These are phyloP conservation scores for Sitta europaea DNA, from an alignment of 2,113 vertebrate species.

Conservation along the genomic window DNA sequence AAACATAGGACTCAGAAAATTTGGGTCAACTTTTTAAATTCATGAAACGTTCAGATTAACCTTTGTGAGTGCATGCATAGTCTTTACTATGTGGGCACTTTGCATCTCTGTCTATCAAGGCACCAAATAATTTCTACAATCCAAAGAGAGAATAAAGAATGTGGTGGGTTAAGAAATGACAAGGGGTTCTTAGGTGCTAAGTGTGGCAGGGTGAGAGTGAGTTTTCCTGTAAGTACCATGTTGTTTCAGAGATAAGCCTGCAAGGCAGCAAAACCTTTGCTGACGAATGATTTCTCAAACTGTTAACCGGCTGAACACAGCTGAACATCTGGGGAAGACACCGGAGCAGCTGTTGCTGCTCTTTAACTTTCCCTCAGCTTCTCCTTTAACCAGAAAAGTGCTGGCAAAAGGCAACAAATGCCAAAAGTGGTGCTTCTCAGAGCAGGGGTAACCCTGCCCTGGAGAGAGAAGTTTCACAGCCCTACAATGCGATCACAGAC, in stretches of 20 bases:
- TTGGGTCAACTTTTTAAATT: neutral
- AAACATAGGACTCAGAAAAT: neutral
- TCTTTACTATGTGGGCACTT: neutral
- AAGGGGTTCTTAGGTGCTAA: neutral
- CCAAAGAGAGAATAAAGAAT: neutral
- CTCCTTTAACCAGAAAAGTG: constrained; percentile 29
- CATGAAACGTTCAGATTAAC: neutral
- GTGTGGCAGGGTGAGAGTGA: neutral
- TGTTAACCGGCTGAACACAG: constrained; percentile 23
- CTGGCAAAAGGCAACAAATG: neutral
- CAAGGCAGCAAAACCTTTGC: constrained; percentile 54
- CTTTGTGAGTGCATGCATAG: neutral
- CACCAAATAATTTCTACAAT: neutral
- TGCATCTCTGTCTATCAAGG: neutral
- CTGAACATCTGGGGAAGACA: constrained; percentile 63
- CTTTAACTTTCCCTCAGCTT: constrained; percentile 46
- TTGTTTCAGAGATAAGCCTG: constrained; percentile 38
- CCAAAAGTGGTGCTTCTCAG: neutral
- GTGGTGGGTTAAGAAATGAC: neutral
- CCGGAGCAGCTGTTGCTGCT: constrained; percentile 59
- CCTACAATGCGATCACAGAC: neutral
- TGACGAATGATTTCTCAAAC: constrained; percentile 60
- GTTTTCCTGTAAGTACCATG: neutral
- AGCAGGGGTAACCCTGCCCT: neutral
- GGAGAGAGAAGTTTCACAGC: neutral